Evolutionary conservation across 2,113 vertebrate species (phyloP).

Genomic region (Passer domesticus): DNA sequence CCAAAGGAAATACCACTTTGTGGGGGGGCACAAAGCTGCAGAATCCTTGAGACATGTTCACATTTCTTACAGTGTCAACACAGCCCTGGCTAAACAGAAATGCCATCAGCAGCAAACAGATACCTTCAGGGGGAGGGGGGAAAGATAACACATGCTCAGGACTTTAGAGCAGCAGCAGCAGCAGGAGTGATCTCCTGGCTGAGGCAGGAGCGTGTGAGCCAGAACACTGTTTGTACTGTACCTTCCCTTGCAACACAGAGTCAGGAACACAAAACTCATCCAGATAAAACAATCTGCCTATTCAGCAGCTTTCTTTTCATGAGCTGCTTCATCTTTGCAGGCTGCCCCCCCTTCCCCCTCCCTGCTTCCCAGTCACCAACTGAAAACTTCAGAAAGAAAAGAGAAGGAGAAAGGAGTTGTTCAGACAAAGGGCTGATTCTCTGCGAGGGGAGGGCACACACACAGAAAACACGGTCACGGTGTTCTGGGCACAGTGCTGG

Average conservation of each 20-base stretch:
- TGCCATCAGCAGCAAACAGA: not conserved
- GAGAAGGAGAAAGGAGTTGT: conserved; percentile 12
- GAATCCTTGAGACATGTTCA: not conserved
- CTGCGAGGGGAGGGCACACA: not conserved
- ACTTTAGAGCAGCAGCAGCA: not conserved
- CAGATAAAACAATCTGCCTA: conserved; percentile 58
- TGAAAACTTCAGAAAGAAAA: conserved; percentile 43
- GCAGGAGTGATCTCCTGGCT: not conserved
- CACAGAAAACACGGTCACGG: not conserved
- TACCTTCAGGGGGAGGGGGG: not conserved
- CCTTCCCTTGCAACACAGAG: conserved; percentile 10
- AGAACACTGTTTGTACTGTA: conserved; percentile 10
- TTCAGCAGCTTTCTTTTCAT: conserved; percentile 63
- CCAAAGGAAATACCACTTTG: conserved; percentile 9
- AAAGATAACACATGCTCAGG: not conserved
- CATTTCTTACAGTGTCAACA: not conserved
- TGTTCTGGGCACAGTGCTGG: not conserved
- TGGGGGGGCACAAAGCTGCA: not conserved
- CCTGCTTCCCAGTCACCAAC: not conserved
- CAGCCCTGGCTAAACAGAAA: not conserved
- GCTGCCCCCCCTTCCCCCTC: not conserved
- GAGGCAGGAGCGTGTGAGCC: not conserved
- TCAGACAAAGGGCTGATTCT: conserved; percentile 66
- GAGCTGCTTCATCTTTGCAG: conserved; percentile 50
- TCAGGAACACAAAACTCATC: conserved; percentile 39